Conservation (phyloP, 2,113 vertebrate species). For the Grantiella picta region DNA sequence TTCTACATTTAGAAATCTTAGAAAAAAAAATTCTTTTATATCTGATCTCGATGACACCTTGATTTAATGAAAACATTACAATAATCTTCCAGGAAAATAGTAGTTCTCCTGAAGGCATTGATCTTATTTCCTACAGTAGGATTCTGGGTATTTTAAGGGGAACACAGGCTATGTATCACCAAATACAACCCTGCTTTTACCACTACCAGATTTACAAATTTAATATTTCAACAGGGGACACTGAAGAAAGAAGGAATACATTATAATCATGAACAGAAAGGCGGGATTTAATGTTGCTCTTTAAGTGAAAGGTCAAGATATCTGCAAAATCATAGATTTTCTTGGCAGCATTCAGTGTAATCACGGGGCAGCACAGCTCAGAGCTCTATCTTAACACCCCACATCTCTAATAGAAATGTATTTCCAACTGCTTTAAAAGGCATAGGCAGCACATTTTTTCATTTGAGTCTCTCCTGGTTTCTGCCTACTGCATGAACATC, state of each 20-base stretch:
- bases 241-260: neutral
- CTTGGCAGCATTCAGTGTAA: neutral
- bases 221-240: neutral
- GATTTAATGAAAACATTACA: neutral
- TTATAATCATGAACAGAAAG: neutral
- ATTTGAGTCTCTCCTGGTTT: neutral
- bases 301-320: neutral
- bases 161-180: neutral
- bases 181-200: neutral
- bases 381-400: neutral
- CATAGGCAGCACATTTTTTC: neutral
- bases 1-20: neutral
- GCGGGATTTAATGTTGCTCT: neutral
- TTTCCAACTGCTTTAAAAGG: neutral
- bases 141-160: neutral
- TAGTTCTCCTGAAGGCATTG: neutral
- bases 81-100: neutral
- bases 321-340: neutral
- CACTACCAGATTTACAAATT: neutral
- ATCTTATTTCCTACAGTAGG: neutral
- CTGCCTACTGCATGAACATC: neutral
- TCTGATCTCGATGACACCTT: neutral
- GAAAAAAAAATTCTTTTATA: neutral
- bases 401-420: neutral
- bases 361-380: neutral